A percentile compares a stretch with the other conserved stretches of the same genome.
phyloP scores from a whole-genome alignment of 1,140 invertebrate genomes.

The Chionoecetes opilio region DNA sequence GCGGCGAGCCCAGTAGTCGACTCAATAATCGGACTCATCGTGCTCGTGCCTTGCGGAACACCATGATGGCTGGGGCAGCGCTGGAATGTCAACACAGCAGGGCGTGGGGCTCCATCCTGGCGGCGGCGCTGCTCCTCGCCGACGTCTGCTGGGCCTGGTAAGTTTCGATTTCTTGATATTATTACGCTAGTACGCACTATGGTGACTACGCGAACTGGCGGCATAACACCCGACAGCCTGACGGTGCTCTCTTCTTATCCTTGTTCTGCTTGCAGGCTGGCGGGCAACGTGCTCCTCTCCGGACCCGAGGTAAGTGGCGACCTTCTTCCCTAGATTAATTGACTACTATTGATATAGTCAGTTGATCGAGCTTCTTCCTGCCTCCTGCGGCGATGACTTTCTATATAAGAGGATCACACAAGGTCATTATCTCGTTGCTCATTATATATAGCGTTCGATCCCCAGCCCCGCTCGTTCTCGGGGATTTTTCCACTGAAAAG shows the following conservation, averaged over 20 bases:
- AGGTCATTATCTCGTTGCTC: no score
- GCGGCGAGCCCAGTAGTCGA: no score
- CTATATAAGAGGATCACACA: no score
- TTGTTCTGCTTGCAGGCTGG: background rate
- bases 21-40: background rate
- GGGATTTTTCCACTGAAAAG: no score
- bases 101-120: background rate
- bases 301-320: background rate
- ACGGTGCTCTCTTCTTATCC: background rate
- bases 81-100: background rate
- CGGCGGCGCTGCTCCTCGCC: background rate
- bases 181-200: background rate
- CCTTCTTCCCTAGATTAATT: no score
- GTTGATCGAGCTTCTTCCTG: no score
- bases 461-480: no score
- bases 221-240: background rate
- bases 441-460: no score
- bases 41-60: background rate
- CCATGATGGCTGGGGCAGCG: background rate
- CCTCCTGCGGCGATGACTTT: no score
- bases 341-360: no score
- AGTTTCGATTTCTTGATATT: background rate
- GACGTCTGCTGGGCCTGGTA: background rate
- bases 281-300: background rate
- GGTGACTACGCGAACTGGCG: background rate